These are phyloP conservation scores for Epinotia demarniana DNA, from an alignment of 2,888 invertebrate genomes.

Conservation along the genomic window DNA sequence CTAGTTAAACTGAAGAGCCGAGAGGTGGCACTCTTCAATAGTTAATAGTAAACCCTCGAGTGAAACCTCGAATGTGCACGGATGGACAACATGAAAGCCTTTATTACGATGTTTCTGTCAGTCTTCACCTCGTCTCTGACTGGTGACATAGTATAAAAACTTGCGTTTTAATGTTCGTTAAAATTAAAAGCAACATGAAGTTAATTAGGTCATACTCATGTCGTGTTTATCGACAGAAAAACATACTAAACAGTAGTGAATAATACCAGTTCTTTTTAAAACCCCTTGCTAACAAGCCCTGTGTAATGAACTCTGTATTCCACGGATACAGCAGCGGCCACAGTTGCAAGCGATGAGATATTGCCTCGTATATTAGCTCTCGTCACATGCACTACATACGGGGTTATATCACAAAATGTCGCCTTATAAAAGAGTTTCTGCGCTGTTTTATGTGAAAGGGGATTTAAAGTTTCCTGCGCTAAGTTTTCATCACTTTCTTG, in stretches of 20 bases:
- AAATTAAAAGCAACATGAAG: no score
- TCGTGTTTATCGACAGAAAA: not conserved
- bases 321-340: constrained; percentile 37
- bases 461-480: constrained; percentile 20
- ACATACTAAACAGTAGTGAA: no score
- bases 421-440: constrained; percentile 29
- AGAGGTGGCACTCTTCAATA: no score
- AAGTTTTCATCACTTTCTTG: constrained; percentile 28
- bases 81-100: no score
- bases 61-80: no score
- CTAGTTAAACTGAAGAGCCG: no score
- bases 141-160: no score
- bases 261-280: not conserved
- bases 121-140: no score
- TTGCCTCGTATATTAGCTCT: constrained; percentile 61
- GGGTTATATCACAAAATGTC: constrained; percentile 43
- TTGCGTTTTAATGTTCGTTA: no score
- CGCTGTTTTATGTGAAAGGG: constrained; percentile 32
- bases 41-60: no score
- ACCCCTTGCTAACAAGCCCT: not conserved
- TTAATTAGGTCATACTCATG: not conserved
- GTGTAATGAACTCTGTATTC: constrained; percentile 29
- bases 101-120: no score
- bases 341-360: constrained; percentile 53
- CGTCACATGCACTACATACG: constrained; percentile 59